Evolutionary conservation across 2,888 invertebrate genomes (phyloP), one percentile per base, ranked within the genome.

Genomic region (Auanema freiburgensis): DNA sequence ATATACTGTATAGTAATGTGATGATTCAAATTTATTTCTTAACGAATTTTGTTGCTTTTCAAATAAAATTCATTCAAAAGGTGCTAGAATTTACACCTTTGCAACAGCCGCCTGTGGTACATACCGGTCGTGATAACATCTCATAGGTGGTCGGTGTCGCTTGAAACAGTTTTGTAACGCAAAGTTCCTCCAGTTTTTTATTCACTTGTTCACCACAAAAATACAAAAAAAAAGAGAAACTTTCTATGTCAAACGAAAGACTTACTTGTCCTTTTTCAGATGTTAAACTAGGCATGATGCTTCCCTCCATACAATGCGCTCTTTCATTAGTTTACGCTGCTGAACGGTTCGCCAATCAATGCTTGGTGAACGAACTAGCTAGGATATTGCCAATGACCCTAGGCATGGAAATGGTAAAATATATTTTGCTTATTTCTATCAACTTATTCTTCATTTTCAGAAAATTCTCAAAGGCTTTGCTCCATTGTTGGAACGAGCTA

Each of bases 241-340:
- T 53, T 16, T 10, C 24, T 23, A 11, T 14, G 11, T 23, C 53
- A 24, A 16, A 53, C 10, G 33, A 16, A 24, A 25, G 24, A 23
- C 33, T 23, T 53, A 53, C 23, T 24, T 18, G 18, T 23, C 24
- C 53, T 18, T 59, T 74, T 76, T 64, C 65, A 76, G 74, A 67
- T 55, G 61, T 66, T 57, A 70, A 66, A 59, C 59, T 76, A 55
- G 71, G 71, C 23, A 66, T 69, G 12, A 46, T 67, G 40, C 67
- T 68, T 54, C 74, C 74, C 12, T 72, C 72, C 12, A 58, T 74
- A 50, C 76, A 76, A 46, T 71, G 69, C 51, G 63, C 68, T 12
- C 60, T 72, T 12, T 64, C 55, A 10, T 58, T 76, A 51, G 59
- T 71, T 40, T 72, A 68, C 52, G 63, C 69, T 8, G 67, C 65